These are phyloP conservation scores for Eriocheir sinensis DNA, from an alignment of 1,140 invertebrate genomes.

Conservation along the genomic window DNA sequence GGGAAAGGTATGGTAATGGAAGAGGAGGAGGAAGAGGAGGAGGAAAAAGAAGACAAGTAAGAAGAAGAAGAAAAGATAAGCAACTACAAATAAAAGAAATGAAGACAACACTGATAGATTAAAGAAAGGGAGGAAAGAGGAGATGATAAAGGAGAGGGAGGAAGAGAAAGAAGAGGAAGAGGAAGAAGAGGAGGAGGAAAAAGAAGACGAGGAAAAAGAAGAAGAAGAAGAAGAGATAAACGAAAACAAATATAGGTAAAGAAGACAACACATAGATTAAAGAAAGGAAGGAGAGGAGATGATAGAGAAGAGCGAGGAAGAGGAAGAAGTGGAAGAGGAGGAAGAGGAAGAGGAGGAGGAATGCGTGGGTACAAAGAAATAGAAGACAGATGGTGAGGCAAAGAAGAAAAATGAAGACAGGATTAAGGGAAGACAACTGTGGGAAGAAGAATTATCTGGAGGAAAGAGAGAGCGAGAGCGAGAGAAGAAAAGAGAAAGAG, in stretches of 20 bases:
- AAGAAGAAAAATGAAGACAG: too few species aligned
- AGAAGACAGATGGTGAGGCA: too few species aligned
- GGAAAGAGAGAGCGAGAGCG: too few species aligned
- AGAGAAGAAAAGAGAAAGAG: too few species aligned
- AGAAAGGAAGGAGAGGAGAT: too few species aligned
- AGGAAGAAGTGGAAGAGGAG: neutral
- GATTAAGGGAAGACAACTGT: too few species aligned
- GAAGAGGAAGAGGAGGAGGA: neutral
- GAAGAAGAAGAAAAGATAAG: neutral
- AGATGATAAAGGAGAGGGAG: neutral
- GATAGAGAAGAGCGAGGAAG: neutral
- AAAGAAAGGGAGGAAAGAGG: neutral
- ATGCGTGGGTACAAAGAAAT: too few species aligned
- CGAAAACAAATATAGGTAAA: too few species aligned
- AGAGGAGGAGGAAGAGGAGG: neutral
- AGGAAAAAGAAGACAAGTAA: neutral
- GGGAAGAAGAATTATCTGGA: too few species aligned
- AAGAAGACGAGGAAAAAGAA: neutral
- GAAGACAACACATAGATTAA: too few species aligned
- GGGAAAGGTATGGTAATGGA: neutral
- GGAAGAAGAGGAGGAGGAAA: neutral
- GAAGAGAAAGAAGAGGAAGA: neutral
- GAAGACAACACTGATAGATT: neutral
- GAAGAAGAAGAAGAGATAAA: neutral
- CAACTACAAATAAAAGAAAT: neutral